phyloP scores from a whole-genome alignment of 2,888 invertebrate species.

The Cacoxenus indagator region DNA sequence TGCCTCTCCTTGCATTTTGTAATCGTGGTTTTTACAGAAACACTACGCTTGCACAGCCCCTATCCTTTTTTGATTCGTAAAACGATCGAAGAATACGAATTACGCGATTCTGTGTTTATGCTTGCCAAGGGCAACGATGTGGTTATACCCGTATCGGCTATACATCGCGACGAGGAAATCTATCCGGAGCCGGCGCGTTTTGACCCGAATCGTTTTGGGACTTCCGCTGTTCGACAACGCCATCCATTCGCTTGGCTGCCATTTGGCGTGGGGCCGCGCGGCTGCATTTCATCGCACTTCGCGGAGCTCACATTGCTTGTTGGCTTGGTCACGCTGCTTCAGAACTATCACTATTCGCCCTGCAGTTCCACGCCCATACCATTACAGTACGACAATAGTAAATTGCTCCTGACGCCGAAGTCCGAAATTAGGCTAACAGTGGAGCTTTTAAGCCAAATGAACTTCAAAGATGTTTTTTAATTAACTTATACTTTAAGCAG shows the following conservation, averaged over 20 bases:
- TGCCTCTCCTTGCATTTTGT: background rate
- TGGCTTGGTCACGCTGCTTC: conserved; percentile 52
- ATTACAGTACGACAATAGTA: conserved; percentile 50
- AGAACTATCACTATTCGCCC: conserved; percentile 50
- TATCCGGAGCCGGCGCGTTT: conserved; percentile 75
- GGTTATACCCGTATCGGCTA: conserved; percentile 68
- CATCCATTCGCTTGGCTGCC: conserved; percentile 67
- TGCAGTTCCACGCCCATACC: conserved; percentile 55
- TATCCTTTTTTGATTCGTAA: conserved; percentile 61
- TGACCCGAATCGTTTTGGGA: conserved; percentile 75
- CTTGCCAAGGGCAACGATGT: conserved; percentile 56
- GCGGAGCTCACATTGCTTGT: conserved; percentile 57
- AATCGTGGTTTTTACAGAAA: conserved; percentile 62
- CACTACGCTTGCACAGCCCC: conserved; percentile 72
- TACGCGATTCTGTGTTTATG: conserved; percentile 60
- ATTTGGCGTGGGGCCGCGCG: conserved; percentile 62
- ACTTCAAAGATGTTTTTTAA: conserved; percentile 11
- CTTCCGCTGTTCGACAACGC: conserved; percentile 72
- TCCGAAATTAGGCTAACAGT: conserved; percentile 51
- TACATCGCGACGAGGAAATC: conserved; percentile 73
- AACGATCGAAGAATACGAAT: conserved; percentile 57
- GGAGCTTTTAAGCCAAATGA: conserved; percentile 32
- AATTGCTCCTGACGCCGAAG: conserved; percentile 53
- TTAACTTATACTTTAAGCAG: conserved; percentile 34
- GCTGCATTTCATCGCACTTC: conserved; percentile 58